phyloP scores from a whole-genome alignment of 1,140 invertebrate genomes.

The Drosophila melanica region DNA sequence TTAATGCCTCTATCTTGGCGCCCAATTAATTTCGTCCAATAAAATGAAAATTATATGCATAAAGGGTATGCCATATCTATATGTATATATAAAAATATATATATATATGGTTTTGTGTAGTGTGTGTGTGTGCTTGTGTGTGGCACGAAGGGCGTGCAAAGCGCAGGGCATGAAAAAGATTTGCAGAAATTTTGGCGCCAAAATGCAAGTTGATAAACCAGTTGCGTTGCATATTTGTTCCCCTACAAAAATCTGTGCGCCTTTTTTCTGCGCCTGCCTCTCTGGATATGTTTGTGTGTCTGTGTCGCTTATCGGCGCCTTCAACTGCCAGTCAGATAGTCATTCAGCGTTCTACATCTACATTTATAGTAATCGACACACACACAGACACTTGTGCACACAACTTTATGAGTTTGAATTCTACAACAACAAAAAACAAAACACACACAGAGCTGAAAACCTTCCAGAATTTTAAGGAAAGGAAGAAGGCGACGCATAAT shows the following conservation, averaged over 20 bases:
- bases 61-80: conserved; percentile 42
- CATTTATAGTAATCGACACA: conserved; percentile 63
- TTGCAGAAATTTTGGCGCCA: conserved; percentile 83
- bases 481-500: conserved; percentile 72
- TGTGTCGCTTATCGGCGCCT: conserved; percentile 65
- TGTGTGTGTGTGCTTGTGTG: conserved; percentile 27
- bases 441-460: conserved; percentile 33
- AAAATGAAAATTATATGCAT: conserved; percentile 79
- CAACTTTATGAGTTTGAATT: conserved; percentile 62
- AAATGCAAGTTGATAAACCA: conserved; percentile 83
- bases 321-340: conserved; percentile 53
- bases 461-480: conserved; percentile 28
- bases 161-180: conserved; percentile 70
- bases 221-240: conserved; percentile 78
- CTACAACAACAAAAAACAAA: conserved; percentile 20
- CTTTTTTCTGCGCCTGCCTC: conserved; percentile 46
- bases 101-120: not conserved
- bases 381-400: conserved; percentile 63
- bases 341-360: conserved; percentile 70
- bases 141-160: conserved; percentile 69
- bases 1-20: conserved; percentile 82
- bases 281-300: conserved; percentile 37
- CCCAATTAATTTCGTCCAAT: conserved; percentile 81
- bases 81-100: conserved; percentile 16
- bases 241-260: conserved; percentile 61